Conservation (phyloP, 2,888 invertebrate genomes). For the Dendrolimus houi region DNA sequence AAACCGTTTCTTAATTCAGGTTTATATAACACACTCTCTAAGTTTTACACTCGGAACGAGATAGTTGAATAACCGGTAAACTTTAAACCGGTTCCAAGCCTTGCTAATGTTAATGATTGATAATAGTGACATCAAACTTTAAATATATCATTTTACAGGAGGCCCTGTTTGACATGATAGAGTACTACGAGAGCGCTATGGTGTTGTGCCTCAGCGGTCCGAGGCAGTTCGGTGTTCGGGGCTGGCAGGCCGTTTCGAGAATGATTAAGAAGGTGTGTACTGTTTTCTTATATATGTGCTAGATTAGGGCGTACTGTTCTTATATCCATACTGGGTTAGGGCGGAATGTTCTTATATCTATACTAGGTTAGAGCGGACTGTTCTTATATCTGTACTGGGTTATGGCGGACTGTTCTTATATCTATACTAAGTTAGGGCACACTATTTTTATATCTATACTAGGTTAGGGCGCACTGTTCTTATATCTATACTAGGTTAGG, state of each 20-base stretch:
- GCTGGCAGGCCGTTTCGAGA: constrained; percentile 89
- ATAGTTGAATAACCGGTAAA: no score
- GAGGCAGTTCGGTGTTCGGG: constrained; percentile 83
- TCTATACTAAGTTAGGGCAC: background rate
- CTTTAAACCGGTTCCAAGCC: no score
- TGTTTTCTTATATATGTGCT: background rate
- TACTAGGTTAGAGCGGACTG: no score
- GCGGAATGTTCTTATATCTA: background rate
- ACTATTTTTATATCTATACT: no score
- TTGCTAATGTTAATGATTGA: no score
- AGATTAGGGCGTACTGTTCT: background rate
- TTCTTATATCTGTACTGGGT: background rate
- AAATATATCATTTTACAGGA: constrained; percentile 52
- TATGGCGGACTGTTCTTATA: background rate
- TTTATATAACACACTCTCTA: no score
- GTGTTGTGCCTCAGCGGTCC: constrained; percentile 86
- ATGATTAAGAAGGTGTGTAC: constrained; percentile 83
- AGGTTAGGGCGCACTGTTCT: no score
- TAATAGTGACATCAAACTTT: no score
- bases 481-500: no score
- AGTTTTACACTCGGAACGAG: no score
- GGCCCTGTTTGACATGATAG: constrained; percentile 93
- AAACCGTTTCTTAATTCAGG: no score
- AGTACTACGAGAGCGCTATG: constrained; percentile 91
- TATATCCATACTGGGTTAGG: background rate